Base-by-base conservation (phyloP, 2,888 invertebrate genomes). In the Eupsilia transversa region DNA sequence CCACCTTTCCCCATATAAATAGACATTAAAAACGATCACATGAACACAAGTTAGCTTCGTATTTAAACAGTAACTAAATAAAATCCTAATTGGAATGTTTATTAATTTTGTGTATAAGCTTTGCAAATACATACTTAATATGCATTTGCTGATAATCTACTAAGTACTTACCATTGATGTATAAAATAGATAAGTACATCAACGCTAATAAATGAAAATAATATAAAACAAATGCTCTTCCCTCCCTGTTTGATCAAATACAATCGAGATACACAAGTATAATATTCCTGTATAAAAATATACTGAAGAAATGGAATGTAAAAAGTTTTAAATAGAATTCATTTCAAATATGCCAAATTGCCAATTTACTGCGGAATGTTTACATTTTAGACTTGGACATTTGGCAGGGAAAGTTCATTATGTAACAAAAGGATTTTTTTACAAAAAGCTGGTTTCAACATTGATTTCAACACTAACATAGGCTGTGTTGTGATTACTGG, bases 221-320 rank as follows among this genome's bases (percentile, higher is more conserved):
- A 73, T 63, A 70, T 67, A 72, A 80, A 80, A 75, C 78, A 83
- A 87, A 80, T 87, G 77, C 79, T 74, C 33, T 65, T 75, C 63
- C 43, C 74, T 74, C 71, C 79, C 77, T 59, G 66, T 72, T 83
- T 73, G 66, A 76, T 74, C 46, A 80, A 78, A 82, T 77, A 69
- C 57, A 77, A 77, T 78, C 46, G 61, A 67, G 60, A 77, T 64
- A 82, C 60, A 61, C 30, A 71, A 74, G 71, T 67, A 68, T 54
- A 60, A 85, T 79, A 83, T 74, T 84, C 75, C 49, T 72, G 60
- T 82, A 74, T 83, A 79, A 77, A 87, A 87, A 85, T 89, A 90
- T 91, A 92, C 88, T 89, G 89, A 88, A 83, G 88, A 84, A 88
- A 86, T 93, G 93, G 93, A 93, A 93, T 93, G 93, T 93, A 80